These are phyloP conservation scores for Tricholauxania praeusta DNA, from an alignment of 2,888 invertebrate species.

Conservation along the genomic window DNA sequence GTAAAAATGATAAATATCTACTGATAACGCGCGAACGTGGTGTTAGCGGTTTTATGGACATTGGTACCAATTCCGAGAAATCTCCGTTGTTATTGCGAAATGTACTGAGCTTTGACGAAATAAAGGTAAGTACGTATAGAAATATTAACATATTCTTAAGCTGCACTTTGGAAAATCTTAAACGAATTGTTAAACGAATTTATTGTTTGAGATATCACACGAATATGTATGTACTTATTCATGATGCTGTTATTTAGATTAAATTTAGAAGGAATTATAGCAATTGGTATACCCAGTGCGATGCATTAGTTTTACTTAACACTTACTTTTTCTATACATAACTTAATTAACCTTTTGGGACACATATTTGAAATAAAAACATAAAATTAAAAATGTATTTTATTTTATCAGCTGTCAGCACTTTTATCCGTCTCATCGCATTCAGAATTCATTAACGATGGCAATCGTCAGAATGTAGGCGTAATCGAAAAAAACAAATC, in stretches of 20 bases:
- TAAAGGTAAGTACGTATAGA: slow-evolving; percentile 69
- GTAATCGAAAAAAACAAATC: slow-evolving; percentile 61
- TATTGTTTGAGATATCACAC: no score
- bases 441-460: slow-evolving; percentile 72
- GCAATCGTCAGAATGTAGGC: slow-evolving; percentile 71
- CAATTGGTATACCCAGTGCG: background rate
- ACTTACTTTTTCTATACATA: no score
- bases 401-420: slow-evolving; percentile 65
- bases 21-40: slow-evolving; percentile 68
- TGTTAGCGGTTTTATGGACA: slow-evolving; percentile 69
- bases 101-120: slow-evolving; percentile 73
- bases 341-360: background rate
- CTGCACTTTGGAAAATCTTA: background rate
- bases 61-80: slow-evolving; percentile 69
- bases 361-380: background rate
- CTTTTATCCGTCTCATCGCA: slow-evolving; percentile 71
- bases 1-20: slow-evolving; percentile 67
- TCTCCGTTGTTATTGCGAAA: slow-evolving; percentile 68
- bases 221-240: no score
- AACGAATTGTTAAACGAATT: no score
- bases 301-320: background rate
- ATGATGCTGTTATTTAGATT: no score
- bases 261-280: background rate
- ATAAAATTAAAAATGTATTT: background rate
- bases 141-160: background rate